Evolutionary conservation across 2,113 vertebrate genomes (phyloP).

Genomic region (Lethenteron reissneri): DNA sequence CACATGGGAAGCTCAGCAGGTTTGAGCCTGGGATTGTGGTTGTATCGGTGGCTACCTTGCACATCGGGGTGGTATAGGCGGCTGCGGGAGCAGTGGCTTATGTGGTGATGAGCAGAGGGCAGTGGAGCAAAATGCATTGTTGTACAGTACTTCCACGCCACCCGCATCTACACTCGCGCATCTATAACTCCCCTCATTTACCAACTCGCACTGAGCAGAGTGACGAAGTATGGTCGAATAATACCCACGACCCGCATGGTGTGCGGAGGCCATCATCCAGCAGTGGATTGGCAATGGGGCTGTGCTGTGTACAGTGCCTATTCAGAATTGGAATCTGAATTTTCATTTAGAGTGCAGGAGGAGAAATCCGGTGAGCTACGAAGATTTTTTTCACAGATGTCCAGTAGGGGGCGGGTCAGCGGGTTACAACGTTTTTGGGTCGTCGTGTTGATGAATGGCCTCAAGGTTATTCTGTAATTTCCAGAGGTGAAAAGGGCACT

Average conservation of each 20-base stretch:
- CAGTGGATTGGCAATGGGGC: too few relatives aligned
- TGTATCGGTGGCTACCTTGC: not conserved
- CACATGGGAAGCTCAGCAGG: not conserved
- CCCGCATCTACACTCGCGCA: not conserved
- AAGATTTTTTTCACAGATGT: too few relatives aligned
- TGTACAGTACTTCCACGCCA: not conserved
- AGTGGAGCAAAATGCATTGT: not conserved
- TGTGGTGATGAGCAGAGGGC: not conserved
- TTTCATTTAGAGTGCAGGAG: too few relatives aligned
- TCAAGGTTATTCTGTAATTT: too few relatives aligned
- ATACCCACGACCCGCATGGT: not conserved
- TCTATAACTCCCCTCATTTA: not conserved
- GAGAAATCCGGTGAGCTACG: too few relatives aligned
- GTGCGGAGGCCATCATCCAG: too few relatives aligned
- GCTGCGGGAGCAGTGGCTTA: not conserved
- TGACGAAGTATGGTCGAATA: not conserved
- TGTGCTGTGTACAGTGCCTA: too few relatives aligned
- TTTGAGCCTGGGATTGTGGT: not conserved
- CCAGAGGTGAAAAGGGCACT: too few relatives aligned
- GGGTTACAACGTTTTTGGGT: too few relatives aligned
- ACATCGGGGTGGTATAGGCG: not conserved
- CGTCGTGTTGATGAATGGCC: too few relatives aligned
- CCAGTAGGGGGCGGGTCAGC: too few relatives aligned
- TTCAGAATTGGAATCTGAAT: too few relatives aligned
- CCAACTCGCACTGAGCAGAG: not conserved